Base-by-base conservation (phyloP, 2,797 vertebrate species). In the Rhinoraja longicauda region DNA sequence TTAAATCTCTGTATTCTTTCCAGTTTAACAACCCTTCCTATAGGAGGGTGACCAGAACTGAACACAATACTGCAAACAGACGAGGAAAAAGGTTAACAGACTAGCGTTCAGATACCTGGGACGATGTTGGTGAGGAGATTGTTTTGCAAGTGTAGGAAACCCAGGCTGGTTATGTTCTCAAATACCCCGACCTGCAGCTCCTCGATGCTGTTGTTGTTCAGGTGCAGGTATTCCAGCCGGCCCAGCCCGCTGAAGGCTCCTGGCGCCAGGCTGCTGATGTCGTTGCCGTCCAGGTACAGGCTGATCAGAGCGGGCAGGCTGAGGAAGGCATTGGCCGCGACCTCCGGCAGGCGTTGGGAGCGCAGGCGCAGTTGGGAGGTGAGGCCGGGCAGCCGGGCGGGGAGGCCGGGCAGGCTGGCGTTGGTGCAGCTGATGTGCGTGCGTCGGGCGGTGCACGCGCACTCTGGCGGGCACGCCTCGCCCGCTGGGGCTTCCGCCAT, bases 131-230 rank as follows among this genome's bases (percentile, higher is more conserved):
- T 3, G 17, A 94, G 94, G 70, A 73, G 26, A 78, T 94, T 94
- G 82, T 93, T 86, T 21, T 94, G 53, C 84, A 94, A 93, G 17
- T 94, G 75, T 0, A 94, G 84, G 57, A 93, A 94, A 13, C 91
- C 67, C 19, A 94, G 45, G 12, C 29, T 90, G 59, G 88, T 94
- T 76, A 94, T 72, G 19, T 94, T 93, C 19, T 77, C 53, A 81
- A 94, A 94, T 13, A 64, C 92, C 0, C 88, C 93, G 12, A 45
- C 21, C 82, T 93, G 59, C 57, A 94, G 62, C 0, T 73, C 53
- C 53, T 93, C 24, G 0, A 93, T 82, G n/a, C 93, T 73, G 57
- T 76, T 93, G 75, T 77, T 67, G 78, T 92, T 94, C 45, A 93
- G 76, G 67, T 94, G 93, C 32, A 94, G 93, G 39, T 93, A 91